phyloP scores from a whole-genome alignment of 2,888 invertebrate genomes.

The Xestia sexstrigata region DNA sequence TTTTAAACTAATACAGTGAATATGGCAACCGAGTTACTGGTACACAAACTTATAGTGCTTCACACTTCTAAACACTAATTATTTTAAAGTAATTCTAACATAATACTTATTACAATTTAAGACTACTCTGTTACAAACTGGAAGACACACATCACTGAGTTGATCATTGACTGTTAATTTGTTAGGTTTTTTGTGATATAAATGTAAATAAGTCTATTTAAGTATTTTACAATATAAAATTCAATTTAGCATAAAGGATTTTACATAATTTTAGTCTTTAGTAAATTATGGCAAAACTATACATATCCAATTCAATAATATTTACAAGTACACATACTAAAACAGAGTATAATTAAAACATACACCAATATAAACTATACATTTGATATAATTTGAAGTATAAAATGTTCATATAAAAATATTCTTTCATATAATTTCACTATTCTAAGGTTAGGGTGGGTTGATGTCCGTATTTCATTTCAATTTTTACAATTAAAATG shows the following conservation, averaged over 20 bases:
- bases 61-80: constrained; percentile 21
- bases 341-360: constrained; percentile 17
- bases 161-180: constrained; percentile 6
- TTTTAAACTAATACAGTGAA: constrained; percentile 21
- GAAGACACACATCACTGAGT: constrained; percentile 66
- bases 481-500: constrained; percentile 77
- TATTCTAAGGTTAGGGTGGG: constrained; percentile 87
- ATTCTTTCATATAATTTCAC: constrained; percentile 66
- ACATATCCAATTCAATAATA: constrained; percentile 15
- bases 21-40: constrained; percentile 55
- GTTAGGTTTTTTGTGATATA: neutral
- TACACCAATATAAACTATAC: constrained; percentile 38
- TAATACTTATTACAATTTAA: constrained; percentile 34
- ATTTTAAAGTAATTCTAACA: constrained; percentile 29
- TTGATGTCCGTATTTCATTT: constrained; percentile 86
- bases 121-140: constrained; percentile 55
- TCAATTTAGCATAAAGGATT: constrained; percentile 3
- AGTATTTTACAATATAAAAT: constrained; percentile 16
- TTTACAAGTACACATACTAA: constrained; percentile 24
- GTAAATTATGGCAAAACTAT: constrained; percentile 16
- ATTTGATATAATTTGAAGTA: constrained; percentile 54
- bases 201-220: constrained; percentile 25
- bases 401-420: constrained; percentile 57
- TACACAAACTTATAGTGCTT: constrained; percentile 16
- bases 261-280: constrained; percentile 16